Percentiles rank a stretch among this genome's conserved stretches.
These are phyloP conservation scores for Drosophila nebulosa DNA, from an alignment of 1,140 invertebrate genomes.

Conservation along the genomic window DNA sequence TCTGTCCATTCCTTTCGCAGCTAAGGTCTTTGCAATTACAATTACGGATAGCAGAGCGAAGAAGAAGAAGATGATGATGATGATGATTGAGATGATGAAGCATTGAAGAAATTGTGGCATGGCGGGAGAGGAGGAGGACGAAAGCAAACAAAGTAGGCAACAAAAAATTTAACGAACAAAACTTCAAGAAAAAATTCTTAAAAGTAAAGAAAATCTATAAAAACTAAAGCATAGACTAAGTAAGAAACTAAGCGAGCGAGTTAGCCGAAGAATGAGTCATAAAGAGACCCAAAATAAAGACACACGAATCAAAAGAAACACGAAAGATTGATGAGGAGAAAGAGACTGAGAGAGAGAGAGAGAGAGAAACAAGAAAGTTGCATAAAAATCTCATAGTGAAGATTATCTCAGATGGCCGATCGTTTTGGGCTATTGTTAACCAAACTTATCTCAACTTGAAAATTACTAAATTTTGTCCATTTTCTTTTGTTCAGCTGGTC, in stretches of 20 bases:
- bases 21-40: conserved; percentile 62
- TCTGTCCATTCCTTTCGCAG: not conserved
- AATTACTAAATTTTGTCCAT: not conserved
- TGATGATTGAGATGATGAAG: conserved; percentile 29
- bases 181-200: conserved; percentile 7
- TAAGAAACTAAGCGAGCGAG: too few species aligned
- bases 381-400: too few species aligned
- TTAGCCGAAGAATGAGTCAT: not conserved
- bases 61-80: conserved; percentile 14
- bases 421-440: not conserved
- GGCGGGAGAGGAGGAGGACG: too few species aligned
- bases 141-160: conserved; percentile 60
- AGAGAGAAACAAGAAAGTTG: not conserved
- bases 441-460: conserved; percentile 1
- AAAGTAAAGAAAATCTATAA: not conserved
- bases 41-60: conserved; percentile 50
- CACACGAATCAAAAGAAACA: too few species aligned
- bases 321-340: too few species aligned
- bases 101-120: not conserved
- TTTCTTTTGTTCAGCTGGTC: conserved; percentile 36
- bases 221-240: not conserved
- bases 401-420: not conserved
- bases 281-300: too few species aligned
- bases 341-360: not conserved
- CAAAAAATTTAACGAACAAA: conserved; percentile 35